Percentiles rank a stretch among this genome's conserved stretches.
These are phyloP conservation scores for Mugil cephalus DNA, from an alignment of 2,113 vertebrate genomes.

Conservation along the genomic window DNA sequence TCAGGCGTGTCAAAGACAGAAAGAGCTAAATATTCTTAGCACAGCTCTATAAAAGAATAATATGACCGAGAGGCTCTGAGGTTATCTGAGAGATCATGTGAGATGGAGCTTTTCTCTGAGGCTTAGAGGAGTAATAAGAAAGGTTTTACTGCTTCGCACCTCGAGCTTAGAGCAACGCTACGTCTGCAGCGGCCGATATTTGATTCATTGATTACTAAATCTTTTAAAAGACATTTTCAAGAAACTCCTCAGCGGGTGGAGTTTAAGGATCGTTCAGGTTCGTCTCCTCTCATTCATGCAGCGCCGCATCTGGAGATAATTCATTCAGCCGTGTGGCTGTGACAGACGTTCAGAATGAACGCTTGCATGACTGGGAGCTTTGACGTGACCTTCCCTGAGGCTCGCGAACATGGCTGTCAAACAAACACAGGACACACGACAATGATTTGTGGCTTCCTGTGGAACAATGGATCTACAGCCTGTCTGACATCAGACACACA, in stretches of 20 bases:
- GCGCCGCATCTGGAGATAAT: background rate
- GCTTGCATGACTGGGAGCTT: no score
- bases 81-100: background rate
- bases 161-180: background rate
- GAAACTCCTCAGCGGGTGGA: background rate
- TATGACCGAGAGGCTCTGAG: background rate
- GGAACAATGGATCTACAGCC: conserved; percentile 35
- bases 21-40: background rate
- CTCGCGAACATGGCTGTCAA: conserved; percentile 4
- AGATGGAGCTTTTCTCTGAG: background rate
- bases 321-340: no score
- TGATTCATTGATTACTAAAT: background rate
- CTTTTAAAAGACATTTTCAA: conserved; percentile 8
- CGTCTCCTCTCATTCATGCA: background rate
- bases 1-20: background rate
- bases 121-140: conserved; percentile 4
- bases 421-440: conserved; percentile 49
- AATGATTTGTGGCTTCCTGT: conserved; percentile 58
- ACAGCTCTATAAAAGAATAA: background rate
- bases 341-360: background rate
- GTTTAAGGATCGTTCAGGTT: background rate
- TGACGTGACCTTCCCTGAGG: conserved; percentile 20
- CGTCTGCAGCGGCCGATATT: background rate
- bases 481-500: conserved; percentile 24
- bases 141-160: background rate